These are phyloP conservation scores for Micrasema longulum DNA, from an alignment of 1,140 invertebrate genomes.

Conservation along the genomic window DNA sequence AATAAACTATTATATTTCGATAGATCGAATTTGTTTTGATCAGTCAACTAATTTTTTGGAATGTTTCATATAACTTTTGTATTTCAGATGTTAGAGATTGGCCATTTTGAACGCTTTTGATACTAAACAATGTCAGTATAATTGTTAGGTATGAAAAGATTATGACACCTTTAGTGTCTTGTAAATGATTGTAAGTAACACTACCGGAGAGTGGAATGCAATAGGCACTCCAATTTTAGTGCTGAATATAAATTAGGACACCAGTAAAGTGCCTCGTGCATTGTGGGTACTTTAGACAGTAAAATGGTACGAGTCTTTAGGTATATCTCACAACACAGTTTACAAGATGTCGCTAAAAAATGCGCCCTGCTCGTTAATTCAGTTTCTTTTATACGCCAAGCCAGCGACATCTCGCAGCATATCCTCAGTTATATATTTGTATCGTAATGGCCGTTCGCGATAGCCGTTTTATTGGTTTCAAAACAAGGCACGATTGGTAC, in stretches of 20 bases:
- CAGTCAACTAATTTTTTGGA: no score
- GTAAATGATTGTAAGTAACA: no score
- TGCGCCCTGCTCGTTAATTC: constrained; percentile 36
- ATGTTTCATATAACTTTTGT: no score
- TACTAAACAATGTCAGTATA: no score
- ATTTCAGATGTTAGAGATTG: no score
- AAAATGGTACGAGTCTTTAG: constrained; percentile 21
- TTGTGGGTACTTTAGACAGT: constrained; percentile 11
- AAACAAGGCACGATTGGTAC: constrained; percentile 38
- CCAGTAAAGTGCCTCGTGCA: constrained; percentile 9
- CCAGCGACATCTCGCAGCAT: constrained; percentile 22
- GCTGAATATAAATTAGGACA: constrained; percentile 29
- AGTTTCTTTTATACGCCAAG: constrained; percentile 35
- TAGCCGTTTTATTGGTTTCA: constrained; percentile 42
- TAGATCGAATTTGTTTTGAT: no score
- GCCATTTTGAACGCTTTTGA: no score
- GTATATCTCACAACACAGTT: constrained; percentile 31
- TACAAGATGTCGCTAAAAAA: constrained; percentile 39
- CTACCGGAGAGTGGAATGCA: no score
- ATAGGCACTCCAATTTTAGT: constrained; percentile 16
- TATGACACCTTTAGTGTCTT: no score
- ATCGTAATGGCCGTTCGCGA: constrained; percentile 39
- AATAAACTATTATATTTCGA: no score
- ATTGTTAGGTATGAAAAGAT: no score
- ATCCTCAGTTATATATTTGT: constrained; percentile 34